Conservation (phyloP, 2,113 vertebrate species). For the Clarias gariepinus region DNA sequence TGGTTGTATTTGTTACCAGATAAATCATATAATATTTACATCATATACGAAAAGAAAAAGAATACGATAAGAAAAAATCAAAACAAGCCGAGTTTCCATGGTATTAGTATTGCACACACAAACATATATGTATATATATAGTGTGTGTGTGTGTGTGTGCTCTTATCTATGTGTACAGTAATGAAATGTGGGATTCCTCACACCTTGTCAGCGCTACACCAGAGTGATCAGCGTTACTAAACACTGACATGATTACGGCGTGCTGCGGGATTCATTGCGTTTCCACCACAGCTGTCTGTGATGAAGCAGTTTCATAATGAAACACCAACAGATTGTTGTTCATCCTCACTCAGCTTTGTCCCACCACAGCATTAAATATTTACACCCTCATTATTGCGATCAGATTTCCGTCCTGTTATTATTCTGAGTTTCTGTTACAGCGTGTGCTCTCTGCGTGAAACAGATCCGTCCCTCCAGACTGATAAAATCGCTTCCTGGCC, state of each 20-base stretch:
- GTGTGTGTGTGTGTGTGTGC: neutral
- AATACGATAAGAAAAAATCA: too few species aligned
- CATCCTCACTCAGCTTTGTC: neutral
- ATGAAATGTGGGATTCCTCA: neutral
- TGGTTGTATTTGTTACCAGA: too few species aligned
- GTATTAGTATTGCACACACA: too few species aligned
- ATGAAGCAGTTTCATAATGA: neutral
- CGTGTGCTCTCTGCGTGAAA: neutral
- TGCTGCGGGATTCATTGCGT: neutral
- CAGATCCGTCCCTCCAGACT: slow-evolving; percentile 24
- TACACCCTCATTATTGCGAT: slow-evolving; percentile 22
- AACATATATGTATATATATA: too few species aligned
- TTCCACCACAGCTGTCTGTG: neutral
- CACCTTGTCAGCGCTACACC: neutral
- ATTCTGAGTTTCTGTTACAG: slow-evolving; percentile 14
- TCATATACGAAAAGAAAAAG: too few species aligned
- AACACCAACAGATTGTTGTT: slow-evolving; percentile 1
- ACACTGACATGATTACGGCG: neutral
- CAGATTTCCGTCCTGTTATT: slow-evolving; percentile 22
- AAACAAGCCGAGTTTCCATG: too few species aligned
- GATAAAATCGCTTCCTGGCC: slow-evolving; percentile 21
- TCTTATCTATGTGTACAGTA: neutral
- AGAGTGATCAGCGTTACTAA: neutral
- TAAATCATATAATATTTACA: too few species aligned
- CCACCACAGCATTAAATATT: slow-evolving; percentile 22